Evolutionary conservation across 2,888 invertebrate genomes (phyloP), one percentile per base, ranked within the genome.

Genomic region (Colostygia pectinataria): DNA sequence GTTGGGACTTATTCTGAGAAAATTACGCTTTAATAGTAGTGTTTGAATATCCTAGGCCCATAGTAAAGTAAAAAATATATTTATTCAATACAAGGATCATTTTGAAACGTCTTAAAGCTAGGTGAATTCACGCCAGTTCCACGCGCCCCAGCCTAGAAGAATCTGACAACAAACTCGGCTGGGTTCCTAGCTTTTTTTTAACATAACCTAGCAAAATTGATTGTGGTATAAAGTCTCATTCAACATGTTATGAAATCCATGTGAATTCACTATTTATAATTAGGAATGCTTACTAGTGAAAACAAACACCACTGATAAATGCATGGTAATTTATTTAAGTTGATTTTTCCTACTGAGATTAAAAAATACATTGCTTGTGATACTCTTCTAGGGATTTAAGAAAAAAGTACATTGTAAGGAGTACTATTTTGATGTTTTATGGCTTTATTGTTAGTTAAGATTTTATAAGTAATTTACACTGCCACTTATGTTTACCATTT

Each of bases 401-500:
- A 62, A 65, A 69, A 64, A 62, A 53, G 57, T 47, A 54, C 59
- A 57, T 36, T 56, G 34, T 43, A 46, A 44, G 53, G 45, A 61
- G 57, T 63, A 66, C 71, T 59, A 66, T 75, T 63, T 70, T 64
- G 65, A 41, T 38, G 33, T 65, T 64, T 59, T 69, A 63, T 59
- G 68, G 71, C 72, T 77, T 76, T 80, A 79, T 73, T 73, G 51
- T 77, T 73, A 71, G 67, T 63, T 70, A 74, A 60, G 68, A 74
- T 55, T n/a, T 55, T 57, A 57, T 20, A 20, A 68, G 71, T 73
- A 74, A 71, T 72, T 77, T 83, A 83, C 88, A 88, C 88, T 88
- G 88, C 88, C 88, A 87, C 80, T 80, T 77, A 77, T 72, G 66
- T 71, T 74, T 74, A 76, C 62, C 70, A 66, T 59, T n/a, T 69